A percentile compares a stretch with the other conserved stretches of the same genome.
phyloP scores from a whole-genome alignment of 2,888 invertebrate species.

The Aleiodes alternator region DNA sequence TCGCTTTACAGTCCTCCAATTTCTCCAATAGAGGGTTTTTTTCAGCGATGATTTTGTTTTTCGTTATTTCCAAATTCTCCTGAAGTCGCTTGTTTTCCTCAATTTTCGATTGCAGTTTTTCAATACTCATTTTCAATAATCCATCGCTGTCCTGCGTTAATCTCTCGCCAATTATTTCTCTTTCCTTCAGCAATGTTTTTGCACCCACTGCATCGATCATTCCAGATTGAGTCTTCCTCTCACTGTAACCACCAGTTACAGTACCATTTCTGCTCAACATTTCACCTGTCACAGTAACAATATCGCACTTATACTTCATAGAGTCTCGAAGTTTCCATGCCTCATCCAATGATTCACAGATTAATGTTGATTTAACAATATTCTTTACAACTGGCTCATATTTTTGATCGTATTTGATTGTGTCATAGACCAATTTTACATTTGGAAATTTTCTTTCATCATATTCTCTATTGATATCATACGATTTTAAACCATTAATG shows the following conservation, averaged over 20 bases:
- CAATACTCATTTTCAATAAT: background rate
- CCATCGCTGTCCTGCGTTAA: background rate
- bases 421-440: slow-evolving; percentile 96
- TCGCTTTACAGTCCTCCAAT: background rate
- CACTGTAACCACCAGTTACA: slow-evolving; percentile 4
- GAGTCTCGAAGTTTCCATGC: background rate
- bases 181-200: background rate
- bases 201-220: background rate
- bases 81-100: no score
- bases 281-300: background rate
- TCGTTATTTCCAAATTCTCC: background rate
- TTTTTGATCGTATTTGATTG: slow-evolving; percentile 85
- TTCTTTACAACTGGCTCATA: background rate
- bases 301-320: background rate
- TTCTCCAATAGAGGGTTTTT: background rate
- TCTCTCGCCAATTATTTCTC: background rate
- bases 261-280: background rate
- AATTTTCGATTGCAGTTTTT: background rate
- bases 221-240: background rate
- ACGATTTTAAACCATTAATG: slow-evolving; percentile 79
- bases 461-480: slow-evolving; percentile 73
- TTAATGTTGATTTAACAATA: background rate
- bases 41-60: no score
- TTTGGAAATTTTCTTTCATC: slow-evolving; percentile 84
- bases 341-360: background rate